Percentiles rank a stretch among this genome's conserved stretches.
phyloP scores from a whole-genome alignment of 2,797 vertebrate species.

The Silurus lanzhouensis region DNA sequence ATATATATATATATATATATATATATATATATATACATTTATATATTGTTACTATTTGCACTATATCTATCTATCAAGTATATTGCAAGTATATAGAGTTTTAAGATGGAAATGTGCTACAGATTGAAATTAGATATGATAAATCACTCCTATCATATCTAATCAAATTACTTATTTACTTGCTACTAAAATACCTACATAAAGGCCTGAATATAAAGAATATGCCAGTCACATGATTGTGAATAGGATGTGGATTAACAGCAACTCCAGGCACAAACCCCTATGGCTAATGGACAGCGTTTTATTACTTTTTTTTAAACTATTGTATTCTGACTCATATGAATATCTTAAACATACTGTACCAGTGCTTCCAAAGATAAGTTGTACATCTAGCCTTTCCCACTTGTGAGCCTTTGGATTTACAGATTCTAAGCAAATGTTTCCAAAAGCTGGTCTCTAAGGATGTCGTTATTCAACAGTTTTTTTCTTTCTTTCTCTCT shows the following conservation, averaged over 20 bases:
- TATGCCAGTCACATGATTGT: neutral
- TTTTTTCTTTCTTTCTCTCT: neutral
- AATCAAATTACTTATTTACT: conserved; percentile 27
- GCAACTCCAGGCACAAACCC: neutral
- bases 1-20: too few species aligned
- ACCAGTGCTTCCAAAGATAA: neutral
- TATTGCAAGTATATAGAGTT: neutral
- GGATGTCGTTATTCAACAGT: neutral
- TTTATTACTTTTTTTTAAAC: neutral
- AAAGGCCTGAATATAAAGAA: conserved; percentile 20
- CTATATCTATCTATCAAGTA: too few species aligned
- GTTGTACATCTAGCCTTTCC: conserved; percentile 4
- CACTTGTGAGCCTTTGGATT: neutral
- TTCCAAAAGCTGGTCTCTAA: neutral
- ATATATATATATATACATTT: too few species aligned
- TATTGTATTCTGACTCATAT: neutral
- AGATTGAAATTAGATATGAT: conserved; percentile 32
- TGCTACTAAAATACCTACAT: conserved; percentile 44
- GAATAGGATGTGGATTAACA: neutral
- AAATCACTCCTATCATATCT: neutral
- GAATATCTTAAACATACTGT: neutral
- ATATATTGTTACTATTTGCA: too few species aligned
- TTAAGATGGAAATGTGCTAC: neutral
- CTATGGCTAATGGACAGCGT: neutral
- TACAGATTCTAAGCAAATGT: neutral